phyloP scores from a whole-genome alignment of 2,888 invertebrate species.

The Cancer borealis region DNA sequence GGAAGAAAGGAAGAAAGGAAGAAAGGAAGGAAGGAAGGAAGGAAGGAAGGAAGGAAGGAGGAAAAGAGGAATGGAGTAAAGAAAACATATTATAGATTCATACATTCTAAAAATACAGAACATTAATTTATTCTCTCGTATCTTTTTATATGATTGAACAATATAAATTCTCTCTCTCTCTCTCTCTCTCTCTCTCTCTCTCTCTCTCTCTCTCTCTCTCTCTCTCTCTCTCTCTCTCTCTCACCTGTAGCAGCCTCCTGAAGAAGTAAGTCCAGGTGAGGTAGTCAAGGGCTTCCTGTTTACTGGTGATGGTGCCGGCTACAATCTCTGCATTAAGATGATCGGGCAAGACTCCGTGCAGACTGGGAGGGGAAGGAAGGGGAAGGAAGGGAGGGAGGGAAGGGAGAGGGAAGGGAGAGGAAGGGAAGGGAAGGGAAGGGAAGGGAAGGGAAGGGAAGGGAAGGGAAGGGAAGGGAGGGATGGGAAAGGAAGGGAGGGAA shows the following conservation, averaged over 20 bases:
- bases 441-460: background rate
- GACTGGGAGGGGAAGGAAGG: slow-evolving; percentile 81
- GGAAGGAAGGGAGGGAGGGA: background rate
- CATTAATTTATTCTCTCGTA: background rate
- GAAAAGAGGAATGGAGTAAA: background rate
- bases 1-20: too few relatives aligned
- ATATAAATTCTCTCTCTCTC: background rate
- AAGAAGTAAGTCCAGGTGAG: slow-evolving; percentile 99
- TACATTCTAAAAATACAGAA: too few relatives aligned
- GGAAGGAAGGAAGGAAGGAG: background rate
- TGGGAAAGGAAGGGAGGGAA: background rate
- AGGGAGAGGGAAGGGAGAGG: background rate
- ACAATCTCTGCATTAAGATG: slow-evolving; percentile 96
- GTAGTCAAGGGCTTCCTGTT: slow-evolving; percentile 96
- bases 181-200: slow-evolving; percentile 49
- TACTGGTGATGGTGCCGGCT: slow-evolving; percentile 95
- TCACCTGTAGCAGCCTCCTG: slow-evolving; percentile 84
- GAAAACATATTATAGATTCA: background rate
- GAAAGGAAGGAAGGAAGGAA: too few relatives aligned
- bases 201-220: slow-evolving; percentile 48
- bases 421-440: background rate
- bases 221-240: background rate
- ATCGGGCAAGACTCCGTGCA: slow-evolving; percentile 94
- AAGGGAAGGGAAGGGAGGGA: background rate
- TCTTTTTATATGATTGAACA: background rate